Evolutionary conservation across 2,113 vertebrate genomes (phyloP).

Genomic region (Channa argus): DNA sequence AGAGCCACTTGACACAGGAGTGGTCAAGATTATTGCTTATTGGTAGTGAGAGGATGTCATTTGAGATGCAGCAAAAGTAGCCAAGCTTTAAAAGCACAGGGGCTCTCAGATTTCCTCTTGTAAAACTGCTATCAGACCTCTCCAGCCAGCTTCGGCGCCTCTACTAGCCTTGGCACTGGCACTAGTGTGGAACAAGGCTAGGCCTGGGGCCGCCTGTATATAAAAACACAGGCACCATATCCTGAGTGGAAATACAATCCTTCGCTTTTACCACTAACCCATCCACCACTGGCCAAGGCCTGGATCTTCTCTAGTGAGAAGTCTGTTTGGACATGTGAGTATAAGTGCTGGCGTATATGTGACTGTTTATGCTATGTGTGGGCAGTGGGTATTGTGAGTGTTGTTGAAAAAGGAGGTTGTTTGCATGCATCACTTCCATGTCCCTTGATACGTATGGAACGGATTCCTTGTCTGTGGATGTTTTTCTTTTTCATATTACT

Average conservation of each 20-base stretch:
- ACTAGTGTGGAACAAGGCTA: slow-evolving; percentile 49
- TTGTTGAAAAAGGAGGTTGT: slow-evolving; percentile 28
- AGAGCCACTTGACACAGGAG: slow-evolving; percentile 66
- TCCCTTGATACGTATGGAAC: slow-evolving; percentile 14
- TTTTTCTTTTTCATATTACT: slow-evolving; percentile 30
- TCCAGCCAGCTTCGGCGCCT: slow-evolving; percentile 63
- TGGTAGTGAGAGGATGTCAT: slow-evolving; percentile 67
- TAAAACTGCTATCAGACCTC: slow-evolving; percentile 71
- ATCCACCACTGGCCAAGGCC: slow-evolving; percentile 49
- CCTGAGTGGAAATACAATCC: slow-evolving; percentile 75
- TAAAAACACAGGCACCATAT: slow-evolving; percentile 65
- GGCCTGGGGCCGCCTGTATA: slow-evolving; percentile 49
- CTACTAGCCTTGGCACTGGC: slow-evolving; percentile 61
- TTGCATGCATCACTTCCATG: slow-evolving; percentile 5
- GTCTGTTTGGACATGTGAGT: slow-evolving; percentile 37
- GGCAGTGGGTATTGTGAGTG: slow-evolving; percentile 35
- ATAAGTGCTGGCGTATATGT: slow-evolving; percentile 30
- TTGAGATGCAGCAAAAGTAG: slow-evolving; percentile 70
- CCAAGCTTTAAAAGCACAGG: slow-evolving; percentile 69
- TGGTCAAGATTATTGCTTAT: slow-evolving; percentile 76
- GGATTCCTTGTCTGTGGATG: slow-evolving; percentile 9
- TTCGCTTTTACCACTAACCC: slow-evolving; percentile 30
- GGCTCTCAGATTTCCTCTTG: slow-evolving; percentile 68
- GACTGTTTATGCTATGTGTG: slow-evolving; percentile 50
- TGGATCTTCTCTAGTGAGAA: slow-evolving; percentile 60